A percentile compares a stretch with the other conserved stretches of the same genome.
Conservation (phyloP, 2,797 vertebrate species). For the Liparis tanakae region DNA sequence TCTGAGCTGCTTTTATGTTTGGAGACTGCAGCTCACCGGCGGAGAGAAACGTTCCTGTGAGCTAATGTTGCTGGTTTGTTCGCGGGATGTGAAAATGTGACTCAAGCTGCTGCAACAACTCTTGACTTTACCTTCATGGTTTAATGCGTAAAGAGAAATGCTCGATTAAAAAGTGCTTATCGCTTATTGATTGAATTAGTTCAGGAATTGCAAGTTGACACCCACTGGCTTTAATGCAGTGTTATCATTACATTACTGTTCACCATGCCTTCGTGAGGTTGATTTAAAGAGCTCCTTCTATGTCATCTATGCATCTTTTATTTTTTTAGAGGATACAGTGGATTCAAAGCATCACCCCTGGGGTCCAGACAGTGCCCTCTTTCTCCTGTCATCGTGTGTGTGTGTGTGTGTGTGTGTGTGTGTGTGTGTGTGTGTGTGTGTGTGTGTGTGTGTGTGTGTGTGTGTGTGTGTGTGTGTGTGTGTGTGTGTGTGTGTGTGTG, state of each 20-base stretch:
- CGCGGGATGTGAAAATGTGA: constrained; percentile 33
- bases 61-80: constrained; percentile 19
- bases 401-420: too few relatives aligned
- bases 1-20: neutral
- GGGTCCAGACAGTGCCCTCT: too few relatives aligned
- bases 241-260: neutral
- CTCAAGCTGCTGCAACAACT: constrained; percentile 19
- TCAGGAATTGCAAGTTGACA: neutral
- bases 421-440: too few relatives aligned
- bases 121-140: neutral
- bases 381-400: too few relatives aligned
- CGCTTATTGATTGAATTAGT: neutral
- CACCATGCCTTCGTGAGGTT: neutral
- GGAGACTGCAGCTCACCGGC: neutral
- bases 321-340: neutral
- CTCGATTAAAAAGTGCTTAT: neutral
- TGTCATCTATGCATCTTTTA: neutral
- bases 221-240: neutral
- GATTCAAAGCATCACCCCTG: neutral
- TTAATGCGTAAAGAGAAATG: neutral
- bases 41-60: neutral
- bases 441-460: too few relatives aligned
- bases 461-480: too few relatives aligned
- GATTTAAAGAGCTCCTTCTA: neutral
- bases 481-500: too few relatives aligned